Percentiles rank a stretch among this genome's conserved stretches.
These are phyloP conservation scores for Neoseiulus cucumeris DNA, from an alignment of 1,140 invertebrate species.

Conservation along the genomic window DNA sequence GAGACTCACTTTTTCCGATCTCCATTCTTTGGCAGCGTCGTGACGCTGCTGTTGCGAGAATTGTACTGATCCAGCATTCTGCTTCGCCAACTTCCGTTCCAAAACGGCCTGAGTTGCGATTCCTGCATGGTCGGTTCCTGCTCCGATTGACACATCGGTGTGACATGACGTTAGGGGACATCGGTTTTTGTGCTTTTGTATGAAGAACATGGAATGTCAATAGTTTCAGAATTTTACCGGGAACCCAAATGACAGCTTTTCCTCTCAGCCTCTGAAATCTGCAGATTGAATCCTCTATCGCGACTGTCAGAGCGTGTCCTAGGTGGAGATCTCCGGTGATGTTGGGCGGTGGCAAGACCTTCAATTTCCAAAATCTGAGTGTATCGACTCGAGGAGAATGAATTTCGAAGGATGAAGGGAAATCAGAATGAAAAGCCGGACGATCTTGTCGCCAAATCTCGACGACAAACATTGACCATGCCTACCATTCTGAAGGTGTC, in stretches of 20 bases:
- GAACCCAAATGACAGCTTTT: not conserved
- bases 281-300: constrained; percentile 81
- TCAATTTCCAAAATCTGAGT: constrained; percentile 31
- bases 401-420: not conserved
- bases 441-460: not conserved
- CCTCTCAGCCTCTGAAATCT: constrained; percentile 33
- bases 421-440: not conserved
- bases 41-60: constrained; percentile 81
- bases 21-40: constrained; percentile 87
- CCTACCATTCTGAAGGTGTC: not conserved
- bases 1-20: constrained; percentile 45
- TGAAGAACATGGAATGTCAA: not conserved
- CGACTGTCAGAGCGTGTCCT: constrained; percentile 94
- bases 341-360: constrained; percentile 97
- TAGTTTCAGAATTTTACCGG: too few relatives aligned
- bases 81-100: constrained; percentile 68
- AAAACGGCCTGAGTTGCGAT: constrained; percentile 98
- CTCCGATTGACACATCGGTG: constrained; percentile 55
- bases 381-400: not conserved
- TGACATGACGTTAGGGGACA: too few relatives aligned
- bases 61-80: constrained; percentile 71
- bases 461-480: not conserved
- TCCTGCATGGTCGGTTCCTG: constrained; percentile 94
- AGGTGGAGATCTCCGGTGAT: constrained; percentile 91
- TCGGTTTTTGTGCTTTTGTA: not conserved